phyloP scores from a whole-genome alignment of 2,113 vertebrate genomes.

The Otus sunia region DNA sequence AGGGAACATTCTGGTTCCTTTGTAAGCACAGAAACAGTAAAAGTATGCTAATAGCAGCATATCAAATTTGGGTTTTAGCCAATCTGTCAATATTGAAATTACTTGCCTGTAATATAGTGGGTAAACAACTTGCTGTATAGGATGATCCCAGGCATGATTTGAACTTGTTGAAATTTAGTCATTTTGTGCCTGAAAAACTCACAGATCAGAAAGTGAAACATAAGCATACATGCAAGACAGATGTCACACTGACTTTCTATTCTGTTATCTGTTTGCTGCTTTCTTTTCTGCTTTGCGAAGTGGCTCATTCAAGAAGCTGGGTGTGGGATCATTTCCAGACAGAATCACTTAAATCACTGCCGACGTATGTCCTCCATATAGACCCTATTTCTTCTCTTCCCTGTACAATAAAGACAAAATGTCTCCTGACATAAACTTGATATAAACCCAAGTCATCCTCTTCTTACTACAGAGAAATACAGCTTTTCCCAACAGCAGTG shows the following conservation, averaged over 20 bases:
- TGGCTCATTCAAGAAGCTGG: neutral
- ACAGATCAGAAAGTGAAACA: constrained; percentile 16
- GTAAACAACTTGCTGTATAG: constrained; percentile 55
- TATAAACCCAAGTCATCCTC: neutral
- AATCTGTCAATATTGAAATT: constrained; percentile 69
- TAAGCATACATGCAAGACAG: constrained; percentile 39
- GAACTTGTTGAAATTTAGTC: constrained; percentile 65
- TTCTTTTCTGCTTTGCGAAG: neutral
- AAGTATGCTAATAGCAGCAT: constrained; percentile 65
- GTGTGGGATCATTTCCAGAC: neutral
- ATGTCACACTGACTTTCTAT: constrained; percentile 23
- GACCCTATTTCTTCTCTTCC: neutral
- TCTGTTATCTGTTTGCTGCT: neutral
- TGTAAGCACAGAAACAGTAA: constrained; percentile 57
- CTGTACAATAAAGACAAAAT: constrained; percentile 4
- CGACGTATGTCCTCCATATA: neutral
- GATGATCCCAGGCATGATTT: constrained; percentile 21
- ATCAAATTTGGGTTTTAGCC: constrained; percentile 60
- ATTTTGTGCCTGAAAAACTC: constrained; percentile 53
- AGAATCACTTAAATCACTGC: neutral
- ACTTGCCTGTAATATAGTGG: constrained; percentile 51
- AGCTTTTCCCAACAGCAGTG: neutral
- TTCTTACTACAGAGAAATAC: neutral
- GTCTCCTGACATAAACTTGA: neutral
- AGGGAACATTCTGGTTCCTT: constrained; percentile 56